Percentiles rank a stretch among this genome's conserved stretches.
Conservation (phyloP, 2,888 invertebrate genomes). For the Drosophila austrosaltans region DNA sequence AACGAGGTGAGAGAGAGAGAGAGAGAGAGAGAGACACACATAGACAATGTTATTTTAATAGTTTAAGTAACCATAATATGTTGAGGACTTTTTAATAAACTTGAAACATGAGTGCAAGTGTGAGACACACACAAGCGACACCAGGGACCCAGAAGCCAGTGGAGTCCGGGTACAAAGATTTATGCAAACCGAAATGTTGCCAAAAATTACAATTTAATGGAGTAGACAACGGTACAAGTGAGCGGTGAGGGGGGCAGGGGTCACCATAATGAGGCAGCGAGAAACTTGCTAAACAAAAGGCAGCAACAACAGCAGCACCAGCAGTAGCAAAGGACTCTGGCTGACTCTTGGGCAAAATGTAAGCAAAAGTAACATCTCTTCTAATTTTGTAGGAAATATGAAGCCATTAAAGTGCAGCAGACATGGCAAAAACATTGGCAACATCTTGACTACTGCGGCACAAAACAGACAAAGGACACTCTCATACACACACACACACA, state of each 20-base stretch:
- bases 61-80: conserved; percentile 79
- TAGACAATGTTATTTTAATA: conserved; percentile 73
- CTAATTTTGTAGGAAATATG: conserved; percentile 82
- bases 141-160: conserved; percentile 47
- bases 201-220: conserved; percentile 82
- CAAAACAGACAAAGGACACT: conserved; percentile 35
- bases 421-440: conserved; percentile 63
- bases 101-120: conserved; percentile 71
- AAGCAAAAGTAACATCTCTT: conserved; percentile 77
- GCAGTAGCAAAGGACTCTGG: conserved; percentile 28
- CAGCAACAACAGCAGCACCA: conserved; percentile 25
- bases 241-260: conserved; percentile 45
- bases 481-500: conserved; percentile 25
- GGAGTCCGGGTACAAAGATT: conserved; percentile 52
- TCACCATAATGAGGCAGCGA: conserved; percentile 74
- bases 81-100: conserved; percentile 79
- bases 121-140: conserved; percentile 54
- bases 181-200: conserved; percentile 79
- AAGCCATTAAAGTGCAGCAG: conserved; percentile 80
- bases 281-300: conserved; percentile 61
- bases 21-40: conserved; percentile 4
- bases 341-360: conserved; percentile 42
- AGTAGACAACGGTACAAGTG: conserved; percentile 55
- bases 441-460: conserved; percentile 78
- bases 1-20: conserved; percentile 7